Conservation (phyloP, 2,113 vertebrate species). For the Malurus melanocephalus region DNA sequence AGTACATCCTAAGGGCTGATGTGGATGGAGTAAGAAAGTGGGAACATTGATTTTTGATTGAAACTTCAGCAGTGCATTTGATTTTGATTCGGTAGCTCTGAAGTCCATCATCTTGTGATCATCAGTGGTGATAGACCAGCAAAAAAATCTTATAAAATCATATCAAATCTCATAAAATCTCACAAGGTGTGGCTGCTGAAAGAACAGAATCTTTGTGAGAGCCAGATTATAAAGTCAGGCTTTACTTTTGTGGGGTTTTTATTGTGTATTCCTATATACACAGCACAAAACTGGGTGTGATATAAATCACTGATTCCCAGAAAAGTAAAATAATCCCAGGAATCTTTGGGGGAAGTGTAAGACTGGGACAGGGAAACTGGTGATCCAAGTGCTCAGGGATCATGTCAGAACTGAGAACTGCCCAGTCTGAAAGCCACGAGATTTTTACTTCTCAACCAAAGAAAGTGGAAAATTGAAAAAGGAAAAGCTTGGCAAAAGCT, state of each 20-base stretch:
- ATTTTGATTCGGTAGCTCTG: not conserved
- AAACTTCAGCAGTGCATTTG: not conserved
- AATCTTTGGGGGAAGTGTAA: not conserved
- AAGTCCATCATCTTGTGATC: not conserved
- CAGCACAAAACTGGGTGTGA: not conserved
- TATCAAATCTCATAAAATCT: not conserved
- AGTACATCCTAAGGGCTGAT: conserved; percentile 59
- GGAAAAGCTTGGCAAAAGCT: not conserved
- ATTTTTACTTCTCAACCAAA: not conserved
- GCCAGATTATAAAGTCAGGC: not conserved
- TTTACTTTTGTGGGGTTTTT: not conserved
- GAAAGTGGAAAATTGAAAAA: not conserved
- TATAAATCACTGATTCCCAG: not conserved
- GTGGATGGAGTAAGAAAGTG: conserved; percentile 14
- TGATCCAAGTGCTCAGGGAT: not conserved
- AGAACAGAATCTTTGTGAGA: not conserved
- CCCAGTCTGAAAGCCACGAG: not conserved
- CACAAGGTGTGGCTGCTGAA: not conserved
- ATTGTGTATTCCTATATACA: not conserved
- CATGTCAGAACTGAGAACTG: not conserved
- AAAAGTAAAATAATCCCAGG: not conserved
- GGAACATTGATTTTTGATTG: not conserved
- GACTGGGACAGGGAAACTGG: not conserved
- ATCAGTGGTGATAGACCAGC: not conserved
- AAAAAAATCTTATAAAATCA: not conserved